phyloP scores from a whole-genome alignment of 2,888 invertebrate genomes.

The Hirtodrosophila cameraria region DNA sequence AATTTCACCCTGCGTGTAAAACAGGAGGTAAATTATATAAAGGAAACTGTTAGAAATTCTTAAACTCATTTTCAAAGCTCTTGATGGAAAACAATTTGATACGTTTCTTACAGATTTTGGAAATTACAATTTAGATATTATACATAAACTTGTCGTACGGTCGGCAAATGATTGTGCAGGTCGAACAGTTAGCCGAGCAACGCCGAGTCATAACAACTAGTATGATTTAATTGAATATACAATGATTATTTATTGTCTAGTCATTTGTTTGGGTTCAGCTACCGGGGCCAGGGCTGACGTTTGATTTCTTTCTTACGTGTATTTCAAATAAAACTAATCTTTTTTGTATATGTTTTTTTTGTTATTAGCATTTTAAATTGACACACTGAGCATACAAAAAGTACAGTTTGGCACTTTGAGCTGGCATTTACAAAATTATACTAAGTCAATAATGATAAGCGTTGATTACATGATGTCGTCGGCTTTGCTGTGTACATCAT shows the following conservation, averaged over 20 bases:
- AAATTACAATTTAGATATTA: too few relatives aligned
- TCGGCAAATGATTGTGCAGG: too few relatives aligned
- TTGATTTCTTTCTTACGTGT: background rate
- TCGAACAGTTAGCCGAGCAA: too few relatives aligned
- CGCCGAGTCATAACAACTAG: too few relatives aligned
- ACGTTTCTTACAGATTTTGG: too few relatives aligned
- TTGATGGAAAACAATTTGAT: too few relatives aligned
- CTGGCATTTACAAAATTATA: slow-evolving; percentile 19
- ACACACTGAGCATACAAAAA: slow-evolving; percentile 37
- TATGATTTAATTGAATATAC: background rate
- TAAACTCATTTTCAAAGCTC: too few relatives aligned
- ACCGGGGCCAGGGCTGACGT: slow-evolving; percentile 4
- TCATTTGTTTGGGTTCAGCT: slow-evolving; percentile 19
- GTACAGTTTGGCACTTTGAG: slow-evolving; percentile 49
- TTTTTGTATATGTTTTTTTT: background rate
- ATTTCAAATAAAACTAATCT: background rate
- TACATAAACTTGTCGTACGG: too few relatives aligned
- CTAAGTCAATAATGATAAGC: slow-evolving; percentile 13
- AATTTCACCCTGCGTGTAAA: too few relatives aligned
- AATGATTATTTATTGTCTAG: slow-evolving; percentile 9
- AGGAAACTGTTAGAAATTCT: too few relatives aligned
- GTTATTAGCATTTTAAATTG: slow-evolving; percentile 22
- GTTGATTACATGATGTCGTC: slow-evolving; percentile 6
- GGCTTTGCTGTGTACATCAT: background rate
- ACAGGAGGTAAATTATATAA: too few relatives aligned